Conservation (phyloP, 2,888 invertebrate genomes). For the Labia minor region DNA sequence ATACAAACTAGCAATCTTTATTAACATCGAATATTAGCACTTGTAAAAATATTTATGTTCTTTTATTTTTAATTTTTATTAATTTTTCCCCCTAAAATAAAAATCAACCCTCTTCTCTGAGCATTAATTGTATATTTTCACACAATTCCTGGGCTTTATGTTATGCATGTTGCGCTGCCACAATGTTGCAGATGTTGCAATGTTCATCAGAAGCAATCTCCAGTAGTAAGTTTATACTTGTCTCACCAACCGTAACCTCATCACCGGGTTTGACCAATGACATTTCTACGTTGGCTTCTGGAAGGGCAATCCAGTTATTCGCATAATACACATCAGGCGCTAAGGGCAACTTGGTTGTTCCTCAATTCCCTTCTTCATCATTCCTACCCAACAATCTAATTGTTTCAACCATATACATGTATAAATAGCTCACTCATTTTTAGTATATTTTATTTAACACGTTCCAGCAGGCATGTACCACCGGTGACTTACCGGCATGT, state of each 20-base stretch:
- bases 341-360: not conserved
- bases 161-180: not conserved
- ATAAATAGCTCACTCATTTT: too few species aligned
- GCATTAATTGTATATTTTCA: too few species aligned
- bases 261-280: not conserved
- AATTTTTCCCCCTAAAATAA: not conserved
- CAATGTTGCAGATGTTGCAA: constrained; percentile 13
- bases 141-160: not conserved
- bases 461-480: too few species aligned
- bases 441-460: too few species aligned
- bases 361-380: not conserved
- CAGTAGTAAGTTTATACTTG: not conserved
- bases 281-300: not conserved
- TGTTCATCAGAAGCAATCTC: not conserved
- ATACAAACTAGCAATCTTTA: too few species aligned
- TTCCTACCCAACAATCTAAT: not conserved
- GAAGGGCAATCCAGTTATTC: not conserved
- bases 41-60: too few species aligned
- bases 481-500: too few species aligned
- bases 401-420: too few species aligned
- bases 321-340: not conserved
- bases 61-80: not conserved
- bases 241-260: not conserved
- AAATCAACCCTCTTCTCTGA: not conserved
- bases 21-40: too few species aligned